A percentile compares a stretch with the other conserved stretches of the same genome.
These are phyloP conservation scores for Brachionus rotundiformis DNA, from an alignment of 1,140 invertebrate species.

Conservation along the genomic window DNA sequence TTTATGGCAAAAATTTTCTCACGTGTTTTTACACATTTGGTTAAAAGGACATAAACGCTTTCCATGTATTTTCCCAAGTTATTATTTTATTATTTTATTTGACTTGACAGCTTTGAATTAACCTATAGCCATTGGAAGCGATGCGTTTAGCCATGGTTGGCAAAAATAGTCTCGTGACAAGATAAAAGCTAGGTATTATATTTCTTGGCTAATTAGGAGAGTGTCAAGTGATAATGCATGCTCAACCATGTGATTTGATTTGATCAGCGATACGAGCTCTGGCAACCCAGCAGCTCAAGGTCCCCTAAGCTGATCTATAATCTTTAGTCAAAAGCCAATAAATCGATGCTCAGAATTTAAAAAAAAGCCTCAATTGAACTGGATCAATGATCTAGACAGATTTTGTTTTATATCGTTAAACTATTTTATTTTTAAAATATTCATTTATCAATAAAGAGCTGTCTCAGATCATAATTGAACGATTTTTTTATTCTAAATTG, in stretches of 20 bases:
- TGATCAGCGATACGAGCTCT: neutral
- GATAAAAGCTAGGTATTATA: neutral
- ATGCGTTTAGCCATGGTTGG: neutral
- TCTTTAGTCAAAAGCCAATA: neutral
- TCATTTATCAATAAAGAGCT: constrained; percentile 44
- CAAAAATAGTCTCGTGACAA: too few relatives aligned
- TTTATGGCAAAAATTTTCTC: too few relatives aligned
- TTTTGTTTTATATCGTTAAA: constrained; percentile 28
- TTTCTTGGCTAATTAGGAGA: neutral
- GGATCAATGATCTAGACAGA: constrained; percentile 49
- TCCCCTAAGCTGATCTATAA: neutral
- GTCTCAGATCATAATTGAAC: constrained; percentile 48
- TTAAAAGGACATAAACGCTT: too few relatives aligned
- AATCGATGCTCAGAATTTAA: neutral
- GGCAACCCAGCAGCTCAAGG: neutral
- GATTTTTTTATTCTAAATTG: constrained; percentile 43
- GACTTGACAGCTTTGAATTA: neutral
- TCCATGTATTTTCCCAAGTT: too few relatives aligned
- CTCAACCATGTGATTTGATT: neutral
- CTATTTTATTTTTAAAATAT: constrained; percentile 36
- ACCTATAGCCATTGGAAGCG: neutral
- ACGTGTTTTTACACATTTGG: neutral
- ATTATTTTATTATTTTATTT: too few relatives aligned
- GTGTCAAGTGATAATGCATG: neutral
- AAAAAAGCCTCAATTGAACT: constrained; percentile 36